These are phyloP conservation scores for Diplosoma virens DNA, from an alignment of 23 tunicate genomes.

Conservation along the genomic window DNA sequence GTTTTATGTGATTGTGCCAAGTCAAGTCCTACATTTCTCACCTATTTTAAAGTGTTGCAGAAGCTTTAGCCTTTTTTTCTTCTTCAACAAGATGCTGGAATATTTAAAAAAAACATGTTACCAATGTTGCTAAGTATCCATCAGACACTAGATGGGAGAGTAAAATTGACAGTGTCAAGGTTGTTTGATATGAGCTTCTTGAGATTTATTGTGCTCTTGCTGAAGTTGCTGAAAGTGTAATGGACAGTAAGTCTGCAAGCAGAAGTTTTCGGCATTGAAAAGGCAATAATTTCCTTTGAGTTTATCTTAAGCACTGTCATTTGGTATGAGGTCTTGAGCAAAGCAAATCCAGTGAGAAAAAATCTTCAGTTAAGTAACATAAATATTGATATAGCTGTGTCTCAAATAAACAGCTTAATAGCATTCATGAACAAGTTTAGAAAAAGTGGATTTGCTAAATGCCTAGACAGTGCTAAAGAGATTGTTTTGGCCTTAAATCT, in stretches of 20 bases:
- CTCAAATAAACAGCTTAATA: not conserved
- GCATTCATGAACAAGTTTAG: not conserved
- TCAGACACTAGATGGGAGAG: slow-evolving; percentile 11
- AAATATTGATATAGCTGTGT: not conserved
- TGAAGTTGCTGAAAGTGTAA: not conserved
- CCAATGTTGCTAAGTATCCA: not conserved
- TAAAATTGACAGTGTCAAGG: slow-evolving; percentile 1
- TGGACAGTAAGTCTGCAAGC: not conserved
- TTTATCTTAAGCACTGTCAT: not conserved
- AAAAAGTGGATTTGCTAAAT: no score
- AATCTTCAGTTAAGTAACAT: not conserved
- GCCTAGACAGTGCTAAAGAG: no score
- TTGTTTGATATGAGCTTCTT: not conserved
- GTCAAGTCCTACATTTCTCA: not conserved
- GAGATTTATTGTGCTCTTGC: not conserved
- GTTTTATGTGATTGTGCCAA: slow-evolving; percentile 14
- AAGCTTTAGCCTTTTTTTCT: not conserved
- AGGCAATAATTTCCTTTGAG: not conserved
- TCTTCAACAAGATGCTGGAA: not conserved
- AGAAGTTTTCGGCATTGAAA: not conserved
- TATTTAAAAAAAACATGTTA: not conserved
- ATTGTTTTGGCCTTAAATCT: no score
- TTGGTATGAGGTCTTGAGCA: not conserved
- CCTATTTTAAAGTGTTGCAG: not conserved
- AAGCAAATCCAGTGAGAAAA: not conserved